Conservation (phyloP, 2,113 vertebrate species). For the Gnathonemus longibarbis region DNA sequence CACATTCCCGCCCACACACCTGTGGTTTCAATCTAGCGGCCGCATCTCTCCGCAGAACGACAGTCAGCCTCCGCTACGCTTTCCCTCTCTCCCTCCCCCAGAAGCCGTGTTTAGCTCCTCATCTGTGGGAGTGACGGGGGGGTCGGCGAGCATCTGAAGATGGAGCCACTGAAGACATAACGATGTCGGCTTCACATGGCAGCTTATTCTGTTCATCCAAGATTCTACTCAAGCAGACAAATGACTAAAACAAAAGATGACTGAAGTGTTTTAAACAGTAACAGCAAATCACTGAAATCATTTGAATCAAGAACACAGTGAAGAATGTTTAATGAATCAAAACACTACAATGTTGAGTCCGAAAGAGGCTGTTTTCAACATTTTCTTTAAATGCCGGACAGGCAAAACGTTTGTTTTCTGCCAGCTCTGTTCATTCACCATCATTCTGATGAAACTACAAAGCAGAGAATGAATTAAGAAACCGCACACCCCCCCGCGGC, state of each 20-base stretch:
- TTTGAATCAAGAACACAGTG: not conserved
- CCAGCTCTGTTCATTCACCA: slow-evolving; percentile 47
- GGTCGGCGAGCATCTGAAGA: not conserved
- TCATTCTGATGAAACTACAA: slow-evolving; percentile 33
- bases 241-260: not conserved
- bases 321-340: not conserved
- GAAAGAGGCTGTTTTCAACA: not conserved
- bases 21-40: slow-evolving; percentile 3
- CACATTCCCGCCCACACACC: slow-evolving; percentile 8
- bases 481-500: not conserved
- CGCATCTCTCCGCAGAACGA: not conserved
- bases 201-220: not conserved
- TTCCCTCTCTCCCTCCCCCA: not conserved
- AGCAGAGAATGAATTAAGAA: not conserved
- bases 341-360: not conserved
- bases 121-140: not conserved
- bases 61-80: not conserved
- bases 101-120: not conserved
- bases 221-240: not conserved
- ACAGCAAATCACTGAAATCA: not conserved
- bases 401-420: not conserved
- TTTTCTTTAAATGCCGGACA: not conserved
- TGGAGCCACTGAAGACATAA: not conserved
- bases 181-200: not conserved
- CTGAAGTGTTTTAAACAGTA: not conserved